Conservation (phyloP, 2,113 vertebrate genomes). For the Cyprinodon brontotheroides region DNA sequence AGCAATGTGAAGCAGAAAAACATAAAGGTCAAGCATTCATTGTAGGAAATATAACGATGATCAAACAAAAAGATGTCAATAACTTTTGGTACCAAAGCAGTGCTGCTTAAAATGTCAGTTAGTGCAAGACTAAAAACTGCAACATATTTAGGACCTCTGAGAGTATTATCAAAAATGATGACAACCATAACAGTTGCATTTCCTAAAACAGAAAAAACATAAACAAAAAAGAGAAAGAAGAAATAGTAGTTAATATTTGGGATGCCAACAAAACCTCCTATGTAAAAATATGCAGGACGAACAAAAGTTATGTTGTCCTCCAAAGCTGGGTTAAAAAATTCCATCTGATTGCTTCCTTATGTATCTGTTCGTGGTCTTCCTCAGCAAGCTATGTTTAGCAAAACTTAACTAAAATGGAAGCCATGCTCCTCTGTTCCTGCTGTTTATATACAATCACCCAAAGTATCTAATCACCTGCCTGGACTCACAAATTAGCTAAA, state of each 20-base stretch:
- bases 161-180: slow-evolving; percentile 59
- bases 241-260: slow-evolving; percentile 67
- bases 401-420: background rate
- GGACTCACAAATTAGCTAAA: no score
- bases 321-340: slow-evolving; percentile 43
- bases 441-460: no score
- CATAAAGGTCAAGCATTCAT: slow-evolving; percentile 58
- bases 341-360: slow-evolving; percentile 9
- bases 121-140: slow-evolving; percentile 75
- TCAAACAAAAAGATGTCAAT: slow-evolving; percentile 72
- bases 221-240: slow-evolving; percentile 66
- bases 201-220: slow-evolving; percentile 62
- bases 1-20: slow-evolving; percentile 15
- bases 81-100: slow-evolving; percentile 73
- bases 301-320: slow-evolving; percentile 63
- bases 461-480: no score
- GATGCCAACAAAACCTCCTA: slow-evolving; percentile 62
- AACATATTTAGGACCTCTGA: slow-evolving; percentile 77
- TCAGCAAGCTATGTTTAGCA: background rate
- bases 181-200: slow-evolving; percentile 63
- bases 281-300: slow-evolving; percentile 66
- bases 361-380: background rate
- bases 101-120: slow-evolving; percentile 66
- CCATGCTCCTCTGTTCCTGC: background rate
- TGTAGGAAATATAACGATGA: slow-evolving; percentile 56